Base-by-base conservation (phyloP, 2,888 invertebrate genomes). In the Lasius platythorax region DNA sequence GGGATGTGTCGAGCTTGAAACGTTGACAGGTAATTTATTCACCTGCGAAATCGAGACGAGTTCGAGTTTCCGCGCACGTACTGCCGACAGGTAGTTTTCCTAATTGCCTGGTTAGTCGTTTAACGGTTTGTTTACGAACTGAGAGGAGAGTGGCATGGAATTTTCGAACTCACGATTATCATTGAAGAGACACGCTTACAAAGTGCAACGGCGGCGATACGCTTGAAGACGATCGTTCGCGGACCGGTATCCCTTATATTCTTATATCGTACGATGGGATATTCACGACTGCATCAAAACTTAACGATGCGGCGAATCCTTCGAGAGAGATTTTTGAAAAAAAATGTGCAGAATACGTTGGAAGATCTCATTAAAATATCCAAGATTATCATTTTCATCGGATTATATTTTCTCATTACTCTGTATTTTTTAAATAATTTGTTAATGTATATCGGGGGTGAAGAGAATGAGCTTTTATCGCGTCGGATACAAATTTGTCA, bases 11-110 rank as follows among this genome's bases (percentile, higher is more conserved):
- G 79, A 87, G 84, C 30, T 37, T 83, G 87, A 87, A 84, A 85
- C 84, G 90, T 90, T 91, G 93, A 92, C 93, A 92, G 93, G 91
- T 87, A 93, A 93, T 93, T 93, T 93, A 92, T 93, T 91, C 91
- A 87, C 87, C 86, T 82, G 89, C 83, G 84, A 83, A 81, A 86
- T 84, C 87, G 88, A 73, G 79, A 76, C 82, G 78, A 79, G 78
- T 72, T 72, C 63, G 82, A 83, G 53, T 53, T 82, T 79, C 82
- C 85, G 75, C 53, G 30, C 85, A 50, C 84, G 82, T 87, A 88
- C 68, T 81, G 84, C 75, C 68, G 81, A 83, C 84, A 75, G 81
- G 84, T 87, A 82, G 75, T 85, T 83, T 86, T 83, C 87, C 91
- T 91, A 91, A 91, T 89, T 90, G 82, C 86, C 88, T 82, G 85